These are phyloP conservation scores for Sminthurinus signatus DNA, from an alignment of 1,140 invertebrate genomes.

Conservation along the genomic window DNA sequence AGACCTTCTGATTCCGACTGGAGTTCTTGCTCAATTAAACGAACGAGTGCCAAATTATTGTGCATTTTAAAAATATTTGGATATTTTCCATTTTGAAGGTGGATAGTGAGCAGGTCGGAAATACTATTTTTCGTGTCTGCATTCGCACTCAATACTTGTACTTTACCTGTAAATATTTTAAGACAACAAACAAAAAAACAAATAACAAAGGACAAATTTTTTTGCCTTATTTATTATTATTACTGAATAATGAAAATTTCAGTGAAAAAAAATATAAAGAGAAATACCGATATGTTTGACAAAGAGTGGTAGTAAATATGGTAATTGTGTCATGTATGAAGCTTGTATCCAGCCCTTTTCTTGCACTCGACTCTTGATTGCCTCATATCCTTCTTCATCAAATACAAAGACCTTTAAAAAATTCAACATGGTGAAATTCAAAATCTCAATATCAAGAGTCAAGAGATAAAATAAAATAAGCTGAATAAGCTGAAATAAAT, in stretches of 20 bases:
- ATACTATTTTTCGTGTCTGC: constrained; percentile 71
- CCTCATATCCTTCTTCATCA: constrained; percentile 62
- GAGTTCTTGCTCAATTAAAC: constrained; percentile 57
- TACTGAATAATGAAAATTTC: no score
- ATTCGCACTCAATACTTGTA: constrained; percentile 61
- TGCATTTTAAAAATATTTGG: constrained; percentile 69
- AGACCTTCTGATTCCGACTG: constrained; percentile 67
- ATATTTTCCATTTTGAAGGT: constrained; percentile 51
- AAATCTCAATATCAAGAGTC: no score
- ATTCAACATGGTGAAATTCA: no score
- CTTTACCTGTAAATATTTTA: no score
- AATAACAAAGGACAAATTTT: no score
- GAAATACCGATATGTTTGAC: constrained; percentile 73
- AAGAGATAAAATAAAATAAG: no score
- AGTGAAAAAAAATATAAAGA: no score
- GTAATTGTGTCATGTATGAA: constrained; percentile 59
- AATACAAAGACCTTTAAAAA: constrained; percentile 72
- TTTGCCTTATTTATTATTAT: no score
- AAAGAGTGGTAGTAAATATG: constrained; percentile 71
- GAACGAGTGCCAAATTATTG: constrained; percentile 60
- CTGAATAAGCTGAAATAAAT: no score
- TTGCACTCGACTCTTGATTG: constrained; percentile 70
- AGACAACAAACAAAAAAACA: no score
- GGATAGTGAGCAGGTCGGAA: constrained; percentile 58
- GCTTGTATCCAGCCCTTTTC: constrained; percentile 52